Evolutionary conservation across 2,113 vertebrate genomes (phyloP).

Genomic region (Aspiorhynchus laticeps): DNA sequence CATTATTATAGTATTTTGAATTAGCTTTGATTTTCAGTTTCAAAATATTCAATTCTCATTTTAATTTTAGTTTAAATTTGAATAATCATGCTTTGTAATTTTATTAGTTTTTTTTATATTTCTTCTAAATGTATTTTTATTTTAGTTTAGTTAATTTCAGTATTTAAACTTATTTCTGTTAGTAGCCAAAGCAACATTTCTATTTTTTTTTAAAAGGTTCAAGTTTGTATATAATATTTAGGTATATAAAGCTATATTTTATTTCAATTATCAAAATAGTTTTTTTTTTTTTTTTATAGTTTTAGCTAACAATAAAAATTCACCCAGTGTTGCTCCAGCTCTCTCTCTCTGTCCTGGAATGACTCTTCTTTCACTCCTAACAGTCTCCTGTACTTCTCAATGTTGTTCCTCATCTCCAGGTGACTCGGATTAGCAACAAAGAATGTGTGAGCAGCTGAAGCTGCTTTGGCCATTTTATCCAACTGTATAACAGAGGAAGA

Average conservation of each 20-base stretch:
- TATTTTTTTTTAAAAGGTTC: too few relatives aligned
- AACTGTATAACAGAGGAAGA: constrained; percentile 71
- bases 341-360: constrained; percentile 87
- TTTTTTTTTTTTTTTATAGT: not conserved
- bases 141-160: not conserved
- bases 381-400: constrained; percentile 92
- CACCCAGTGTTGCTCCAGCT: constrained; percentile 85
- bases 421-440: constrained; percentile 92
- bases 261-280: too few relatives aligned
- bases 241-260: too few relatives aligned
- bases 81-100: not conserved
- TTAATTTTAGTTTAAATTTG: not conserved
- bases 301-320: constrained; percentile 47
- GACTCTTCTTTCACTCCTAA: constrained; percentile 79
- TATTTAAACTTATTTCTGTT: too few relatives aligned
- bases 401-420: constrained; percentile 94
- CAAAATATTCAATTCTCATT: not conserved
- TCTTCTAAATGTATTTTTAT: not conserved
- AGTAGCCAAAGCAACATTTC: not conserved
- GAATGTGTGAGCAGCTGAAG: constrained; percentile 89
- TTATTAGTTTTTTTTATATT: too few relatives aligned
- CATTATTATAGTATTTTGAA: not conserved
- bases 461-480: constrained; percentile 87
- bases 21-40: not conserved
- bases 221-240: not conserved